Conservation (phyloP, 2,113 vertebrate species). For the Petrocephalus zakoni region DNA sequence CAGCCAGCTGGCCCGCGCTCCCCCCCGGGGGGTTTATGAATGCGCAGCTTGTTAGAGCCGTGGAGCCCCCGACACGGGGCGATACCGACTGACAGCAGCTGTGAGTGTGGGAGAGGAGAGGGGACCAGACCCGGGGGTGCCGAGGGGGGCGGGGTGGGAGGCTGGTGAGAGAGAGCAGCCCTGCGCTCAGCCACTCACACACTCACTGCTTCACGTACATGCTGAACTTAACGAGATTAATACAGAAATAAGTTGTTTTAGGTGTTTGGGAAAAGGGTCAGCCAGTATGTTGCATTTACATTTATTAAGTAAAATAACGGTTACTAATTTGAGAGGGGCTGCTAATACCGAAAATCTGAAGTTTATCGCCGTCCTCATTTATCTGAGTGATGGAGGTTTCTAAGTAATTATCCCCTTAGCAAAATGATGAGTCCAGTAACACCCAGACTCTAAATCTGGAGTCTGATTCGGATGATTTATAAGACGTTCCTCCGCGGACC, state of each 20-base stretch:
- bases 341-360: neutral
- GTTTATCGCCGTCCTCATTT: neutral
- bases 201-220: neutral
- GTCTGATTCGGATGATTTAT: neutral
- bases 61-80: slow-evolving; percentile 66
- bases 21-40: slow-evolving; percentile 68
- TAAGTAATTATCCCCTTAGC: neutral
- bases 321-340: neutral
- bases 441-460: neutral
- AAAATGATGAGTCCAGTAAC: neutral
- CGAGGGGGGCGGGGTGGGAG: slow-evolving; percentile 37
- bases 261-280: neutral
- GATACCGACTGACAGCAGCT: slow-evolving; percentile 77
- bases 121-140: slow-evolving; percentile 55
- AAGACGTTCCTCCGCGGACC: neutral
- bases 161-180: neutral
- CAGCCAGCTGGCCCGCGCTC: slow-evolving; percentile 70
- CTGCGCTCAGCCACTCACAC: neutral
- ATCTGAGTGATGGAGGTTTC: neutral
- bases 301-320: neutral
- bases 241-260: neutral
- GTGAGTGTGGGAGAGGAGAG: slow-evolving; percentile 38
- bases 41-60: slow-evolving; percentile 77
- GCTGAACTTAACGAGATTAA: neutral
- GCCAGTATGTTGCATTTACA: neutral